phyloP scores from a whole-genome alignment of 2,113 vertebrate genomes.

The Panurus biarmicus region DNA sequence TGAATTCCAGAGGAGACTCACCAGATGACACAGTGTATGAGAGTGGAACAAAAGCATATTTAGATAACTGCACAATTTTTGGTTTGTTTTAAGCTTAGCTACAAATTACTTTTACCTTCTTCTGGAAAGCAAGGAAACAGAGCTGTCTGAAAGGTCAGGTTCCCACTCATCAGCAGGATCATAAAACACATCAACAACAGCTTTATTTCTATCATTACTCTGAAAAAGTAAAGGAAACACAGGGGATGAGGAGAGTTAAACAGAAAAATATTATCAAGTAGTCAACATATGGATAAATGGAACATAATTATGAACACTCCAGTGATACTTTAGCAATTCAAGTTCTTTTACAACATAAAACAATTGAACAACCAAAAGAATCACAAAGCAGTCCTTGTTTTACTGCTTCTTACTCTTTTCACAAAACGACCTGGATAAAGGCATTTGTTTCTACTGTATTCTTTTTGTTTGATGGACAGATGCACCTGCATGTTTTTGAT shows the following conservation, averaged over 20 bases:
- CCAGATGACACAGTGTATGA: neutral
- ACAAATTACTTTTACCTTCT: constrained; percentile 76
- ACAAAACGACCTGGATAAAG: neutral
- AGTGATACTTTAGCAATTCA: neutral
- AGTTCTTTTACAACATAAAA: neutral
- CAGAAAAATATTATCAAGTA: neutral
- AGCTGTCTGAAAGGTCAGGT: constrained; percentile 80
- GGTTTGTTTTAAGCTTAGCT: neutral
- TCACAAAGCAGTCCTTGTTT: neutral
- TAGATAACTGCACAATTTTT: neutral
- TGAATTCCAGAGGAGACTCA: neutral
- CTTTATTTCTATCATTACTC: constrained; percentile 72
- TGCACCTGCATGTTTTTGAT: accelerated
- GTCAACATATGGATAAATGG: neutral
- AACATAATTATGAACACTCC: neutral
- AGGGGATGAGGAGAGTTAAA: neutral
- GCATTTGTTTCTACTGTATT: neutral
- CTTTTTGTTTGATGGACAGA: neutral
- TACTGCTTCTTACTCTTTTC: neutral
- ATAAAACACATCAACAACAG: constrained; percentile 87
- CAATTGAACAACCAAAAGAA: neutral
- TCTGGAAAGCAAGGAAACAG: constrained; percentile 78
- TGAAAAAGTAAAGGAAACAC: constrained; percentile 40
- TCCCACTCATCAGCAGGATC: constrained; percentile 94
- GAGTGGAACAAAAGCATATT: neutral